Conservation (phyloP, 2,888 invertebrate species). For the Nipponacmea schrenckii region DNA sequence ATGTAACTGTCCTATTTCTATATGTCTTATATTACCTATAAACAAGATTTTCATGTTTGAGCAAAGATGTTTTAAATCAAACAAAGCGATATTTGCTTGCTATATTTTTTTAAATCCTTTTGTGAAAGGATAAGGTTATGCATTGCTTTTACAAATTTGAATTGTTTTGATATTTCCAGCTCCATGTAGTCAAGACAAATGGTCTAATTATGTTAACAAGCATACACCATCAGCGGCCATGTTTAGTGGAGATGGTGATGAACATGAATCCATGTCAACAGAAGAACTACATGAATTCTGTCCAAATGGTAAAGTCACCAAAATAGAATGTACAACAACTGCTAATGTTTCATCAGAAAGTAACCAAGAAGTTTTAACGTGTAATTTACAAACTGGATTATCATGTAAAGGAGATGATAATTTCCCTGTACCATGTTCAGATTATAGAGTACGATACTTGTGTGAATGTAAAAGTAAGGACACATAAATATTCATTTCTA, state of each 20-base stretch:
- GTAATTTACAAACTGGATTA: constrained; percentile 76
- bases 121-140: too few species aligned
- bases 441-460: constrained; percentile 56
- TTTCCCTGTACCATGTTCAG: constrained; percentile 44
- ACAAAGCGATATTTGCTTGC: too few species aligned
- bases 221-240: constrained; percentile 40
- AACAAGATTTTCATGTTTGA: too few species aligned
- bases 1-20: too few species aligned
- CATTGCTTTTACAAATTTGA: too few species aligned
- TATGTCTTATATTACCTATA: too few species aligned
- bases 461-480: constrained; percentile 34
- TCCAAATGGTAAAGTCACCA: constrained; percentile 48
- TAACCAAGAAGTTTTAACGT: constrained; percentile 41
- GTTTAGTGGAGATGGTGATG: constrained; percentile 29
- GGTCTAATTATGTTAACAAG: constrained; percentile 52
- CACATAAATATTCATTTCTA: too few species aligned
- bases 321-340: constrained; percentile 56
- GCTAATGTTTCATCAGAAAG: constrained; percentile 40
- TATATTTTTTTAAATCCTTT: too few species aligned
- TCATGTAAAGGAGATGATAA: constrained; percentile 71
- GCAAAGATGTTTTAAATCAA: too few species aligned
- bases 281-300: constrained; percentile 45
- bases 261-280: constrained; percentile 42
- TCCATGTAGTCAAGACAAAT: constrained; percentile 23
- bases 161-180: not conserved